A percentile compares a stretch with the other conserved stretches of the same genome.
Evolutionary conservation across 1,140 invertebrate genomes (phyloP).

Genomic region (Metaphire vulgaris): DNA sequence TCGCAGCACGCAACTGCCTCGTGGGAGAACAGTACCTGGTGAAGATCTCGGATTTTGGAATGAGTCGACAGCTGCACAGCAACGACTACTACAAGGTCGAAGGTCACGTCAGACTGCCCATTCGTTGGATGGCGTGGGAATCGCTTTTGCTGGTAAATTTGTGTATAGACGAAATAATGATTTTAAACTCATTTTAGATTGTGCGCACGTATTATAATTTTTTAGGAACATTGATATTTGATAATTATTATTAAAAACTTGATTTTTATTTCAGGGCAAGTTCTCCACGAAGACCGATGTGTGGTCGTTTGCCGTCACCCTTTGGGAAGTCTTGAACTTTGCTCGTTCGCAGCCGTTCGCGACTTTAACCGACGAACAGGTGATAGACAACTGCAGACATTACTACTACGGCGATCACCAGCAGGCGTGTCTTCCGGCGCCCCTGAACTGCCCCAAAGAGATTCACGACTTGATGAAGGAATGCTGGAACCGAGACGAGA

Average conservation of each 20-base stretch:
- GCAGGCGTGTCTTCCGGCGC: too few relatives aligned
- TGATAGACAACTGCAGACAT: too few relatives aligned
- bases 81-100: slow-evolving; percentile 60
- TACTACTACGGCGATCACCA: too few relatives aligned
- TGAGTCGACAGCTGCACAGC: slow-evolving; percentile 61
- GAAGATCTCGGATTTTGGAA: slow-evolving; percentile 88
- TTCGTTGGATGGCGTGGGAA: slow-evolving; percentile 89
- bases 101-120: slow-evolving; percentile 69
- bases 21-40: slow-evolving; percentile 75
- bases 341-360: slow-evolving; percentile 69
- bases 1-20: slow-evolving; percentile 73
- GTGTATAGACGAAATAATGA: too few relatives aligned
- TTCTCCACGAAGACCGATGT: slow-evolving; percentile 72
- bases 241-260: too few relatives aligned
- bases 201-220: too few relatives aligned
- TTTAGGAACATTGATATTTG: too few relatives aligned
- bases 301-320: slow-evolving; percentile 73
- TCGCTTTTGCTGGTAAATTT: slow-evolving; percentile 55
- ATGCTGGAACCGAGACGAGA: slow-evolving; percentile 78
- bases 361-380: slow-evolving; percentile 65
- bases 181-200: too few relatives aligned
- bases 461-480: slow-evolving; percentile 77
- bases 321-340: slow-evolving; percentile 77
- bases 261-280: slow-evolving; percentile 56
- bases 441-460: slow-evolving; percentile 48